Base-by-base conservation (phyloP, 2,797 vertebrate species). In the Microchirus variegatus region DNA sequence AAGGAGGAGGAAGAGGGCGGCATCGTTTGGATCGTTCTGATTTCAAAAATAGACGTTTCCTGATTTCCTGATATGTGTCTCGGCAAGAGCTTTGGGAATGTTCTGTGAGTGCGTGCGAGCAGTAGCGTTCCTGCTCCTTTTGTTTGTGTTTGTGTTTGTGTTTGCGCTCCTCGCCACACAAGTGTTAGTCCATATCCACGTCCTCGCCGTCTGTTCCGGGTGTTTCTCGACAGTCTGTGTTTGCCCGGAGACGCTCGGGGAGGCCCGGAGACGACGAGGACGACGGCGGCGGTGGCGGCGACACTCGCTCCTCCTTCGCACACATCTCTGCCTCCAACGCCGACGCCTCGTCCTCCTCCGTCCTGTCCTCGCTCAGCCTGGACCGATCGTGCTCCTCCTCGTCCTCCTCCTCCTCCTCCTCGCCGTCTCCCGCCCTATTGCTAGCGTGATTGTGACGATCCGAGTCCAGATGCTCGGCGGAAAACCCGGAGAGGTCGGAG, bases 131-230 rank as follows among this genome's bases (percentile, higher is more conserved):
- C 77, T 81, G 75, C 70, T 83, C 80, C 78, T 80, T 71, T n/a
- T 86, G 83, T 85, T 87, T 86, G 64, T 82, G 74, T 89, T 83
- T 77, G 84, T 86, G 83, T 85, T 87, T 86, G 64, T 82, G 74
- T 89, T 83, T 77, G 84, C 82, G 84, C 82, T 85, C 80, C 82
- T 73, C 42, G 31, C 53, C 68, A n/a, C n/a, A n/a, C n/a, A 68
- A 74, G 83, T 81, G 84, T 94, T 87, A 96, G 93, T 96, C 94
- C 95, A 95, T 94, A 80, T 96, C 94, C 69, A 94, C 87, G 48
- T 96, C 95, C 78, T 96, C 95, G 67, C 94, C 92, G 59, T 95
- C 95, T 62, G 89, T 90, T 65, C 82, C 86, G 70, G 88, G 83
- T 81, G 86, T 88, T 89, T 91, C 83, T 64, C 80, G 84, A 76